Conservation (phyloP, 2,888 invertebrate genomes). For the Argyresthia albistria region DNA sequence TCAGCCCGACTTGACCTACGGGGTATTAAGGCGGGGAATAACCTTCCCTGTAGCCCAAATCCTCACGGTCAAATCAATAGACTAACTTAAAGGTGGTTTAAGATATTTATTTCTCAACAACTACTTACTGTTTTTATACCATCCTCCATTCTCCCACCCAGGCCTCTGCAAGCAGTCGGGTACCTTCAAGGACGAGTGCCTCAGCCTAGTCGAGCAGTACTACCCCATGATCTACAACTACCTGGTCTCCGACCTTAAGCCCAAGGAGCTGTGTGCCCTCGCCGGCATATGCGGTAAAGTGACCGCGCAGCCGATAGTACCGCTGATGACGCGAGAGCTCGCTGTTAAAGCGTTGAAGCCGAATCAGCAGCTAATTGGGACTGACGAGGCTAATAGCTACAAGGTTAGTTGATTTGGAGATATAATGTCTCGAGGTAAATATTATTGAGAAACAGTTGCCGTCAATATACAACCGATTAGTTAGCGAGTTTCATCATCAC, state of each 20-base stretch:
- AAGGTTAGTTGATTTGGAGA: slow-evolving; percentile 18
- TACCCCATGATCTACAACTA: slow-evolving; percentile 81
- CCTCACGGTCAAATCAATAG: no score
- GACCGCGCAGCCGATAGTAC: slow-evolving; percentile 64
- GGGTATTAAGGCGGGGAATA: no score
- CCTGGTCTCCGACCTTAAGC: slow-evolving; percentile 78
- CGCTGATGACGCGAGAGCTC: slow-evolving; percentile 71
- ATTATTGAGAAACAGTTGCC: no score
- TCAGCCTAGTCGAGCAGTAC: slow-evolving; percentile 83
- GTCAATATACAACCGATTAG: no score
- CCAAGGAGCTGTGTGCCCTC: slow-evolving; percentile 78
- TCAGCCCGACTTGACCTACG: no score
- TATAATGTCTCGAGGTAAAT: no score
- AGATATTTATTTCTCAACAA: no score
- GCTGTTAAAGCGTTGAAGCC: slow-evolving; percentile 28
- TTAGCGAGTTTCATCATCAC: no score
- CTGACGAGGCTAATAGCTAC: slow-evolving; percentile 47
- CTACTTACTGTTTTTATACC: no score
- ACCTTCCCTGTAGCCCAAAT: no score
- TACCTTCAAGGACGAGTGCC: slow-evolving; percentile 81
- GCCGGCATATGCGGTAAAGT: slow-evolving; percentile 76
- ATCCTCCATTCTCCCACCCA: slow-evolving; percentile 13
- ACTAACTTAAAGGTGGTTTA: no score
- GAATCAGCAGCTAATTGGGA: slow-evolving; percentile 34
- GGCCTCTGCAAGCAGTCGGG: slow-evolving; percentile 86